phyloP scores from a whole-genome alignment of 2,113 vertebrate species.

The Semnornis frantzii region DNA sequence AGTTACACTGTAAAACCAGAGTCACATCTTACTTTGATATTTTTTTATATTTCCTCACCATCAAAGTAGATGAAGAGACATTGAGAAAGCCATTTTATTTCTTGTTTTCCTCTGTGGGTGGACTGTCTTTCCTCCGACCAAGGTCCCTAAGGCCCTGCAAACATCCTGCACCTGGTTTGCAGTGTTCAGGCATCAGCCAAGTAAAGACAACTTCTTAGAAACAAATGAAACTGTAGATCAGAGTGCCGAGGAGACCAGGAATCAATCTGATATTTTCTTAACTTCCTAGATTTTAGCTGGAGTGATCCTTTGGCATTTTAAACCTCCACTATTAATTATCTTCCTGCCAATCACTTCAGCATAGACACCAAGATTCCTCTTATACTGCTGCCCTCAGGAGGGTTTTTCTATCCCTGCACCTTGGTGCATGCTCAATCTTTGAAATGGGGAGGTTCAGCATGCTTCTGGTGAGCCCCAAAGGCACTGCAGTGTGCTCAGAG shows the following conservation, averaged over 20 bases:
- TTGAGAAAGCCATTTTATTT: background rate
- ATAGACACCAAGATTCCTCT: background rate
- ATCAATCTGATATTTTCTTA: background rate
- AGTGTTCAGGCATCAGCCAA: background rate
- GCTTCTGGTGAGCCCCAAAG: background rate
- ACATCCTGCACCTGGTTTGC: background rate
- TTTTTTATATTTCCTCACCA: background rate
- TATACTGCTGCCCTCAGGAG: background rate
- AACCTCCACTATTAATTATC: background rate
- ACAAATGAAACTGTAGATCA: background rate
- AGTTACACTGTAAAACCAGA: background rate
- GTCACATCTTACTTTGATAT: fast-evolving
- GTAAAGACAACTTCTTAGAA: background rate
- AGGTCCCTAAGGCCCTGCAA: background rate
- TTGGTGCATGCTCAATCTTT: fast-evolving
- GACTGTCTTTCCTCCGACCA: background rate
- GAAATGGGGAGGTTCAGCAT: fast-evolving
- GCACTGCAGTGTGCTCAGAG: fast-evolving
- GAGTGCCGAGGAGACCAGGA: background rate
- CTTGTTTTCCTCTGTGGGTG: too few species aligned
- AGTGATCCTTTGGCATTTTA: background rate
- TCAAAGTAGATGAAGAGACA: background rate
- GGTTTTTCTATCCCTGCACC: background rate
- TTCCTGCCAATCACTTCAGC: background rate
- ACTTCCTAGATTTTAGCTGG: background rate